Conservation (phyloP, 2,797 vertebrate genomes). For the Psittacula derbiana region DNA sequence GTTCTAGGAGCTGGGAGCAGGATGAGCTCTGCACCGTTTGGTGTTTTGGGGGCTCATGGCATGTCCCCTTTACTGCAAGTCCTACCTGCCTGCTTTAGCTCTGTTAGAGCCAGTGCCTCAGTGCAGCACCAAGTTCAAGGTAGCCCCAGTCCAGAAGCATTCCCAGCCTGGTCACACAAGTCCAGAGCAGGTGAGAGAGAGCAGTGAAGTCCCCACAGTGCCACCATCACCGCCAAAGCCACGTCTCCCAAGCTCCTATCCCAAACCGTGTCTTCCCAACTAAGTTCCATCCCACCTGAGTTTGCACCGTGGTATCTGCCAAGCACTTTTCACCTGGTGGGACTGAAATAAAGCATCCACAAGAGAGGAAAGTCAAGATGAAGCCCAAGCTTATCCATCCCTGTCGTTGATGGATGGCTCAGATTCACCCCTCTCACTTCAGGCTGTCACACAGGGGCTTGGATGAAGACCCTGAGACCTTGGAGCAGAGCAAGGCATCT, state of each 20-base stretch:
- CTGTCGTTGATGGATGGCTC: neutral
- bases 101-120: accelerated
- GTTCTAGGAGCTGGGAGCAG: neutral
- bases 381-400: neutral
- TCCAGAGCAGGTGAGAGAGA: neutral
- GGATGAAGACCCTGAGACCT: neutral
- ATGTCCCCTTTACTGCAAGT: neutral
- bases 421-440: too few species aligned
- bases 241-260: neutral
- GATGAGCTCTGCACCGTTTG: accelerated
- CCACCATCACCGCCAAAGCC: neutral
- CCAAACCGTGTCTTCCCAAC: accelerated
- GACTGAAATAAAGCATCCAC: neutral
- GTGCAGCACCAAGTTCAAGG: neutral
- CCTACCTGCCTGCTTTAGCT: neutral
- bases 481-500: neutral
- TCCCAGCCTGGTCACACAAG: accelerated
- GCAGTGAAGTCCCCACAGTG: neutral
- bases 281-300: neutral
- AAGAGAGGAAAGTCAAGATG: neutral
- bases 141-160: neutral
- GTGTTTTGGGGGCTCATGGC: accelerated
- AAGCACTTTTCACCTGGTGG: accelerated
- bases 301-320: neutral
- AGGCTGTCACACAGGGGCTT: neutral